Percentiles rank a stretch among this genome's conserved stretches.
Conservation (phyloP, 2,797 vertebrate species). For the Labeo calbasu region DNA sequence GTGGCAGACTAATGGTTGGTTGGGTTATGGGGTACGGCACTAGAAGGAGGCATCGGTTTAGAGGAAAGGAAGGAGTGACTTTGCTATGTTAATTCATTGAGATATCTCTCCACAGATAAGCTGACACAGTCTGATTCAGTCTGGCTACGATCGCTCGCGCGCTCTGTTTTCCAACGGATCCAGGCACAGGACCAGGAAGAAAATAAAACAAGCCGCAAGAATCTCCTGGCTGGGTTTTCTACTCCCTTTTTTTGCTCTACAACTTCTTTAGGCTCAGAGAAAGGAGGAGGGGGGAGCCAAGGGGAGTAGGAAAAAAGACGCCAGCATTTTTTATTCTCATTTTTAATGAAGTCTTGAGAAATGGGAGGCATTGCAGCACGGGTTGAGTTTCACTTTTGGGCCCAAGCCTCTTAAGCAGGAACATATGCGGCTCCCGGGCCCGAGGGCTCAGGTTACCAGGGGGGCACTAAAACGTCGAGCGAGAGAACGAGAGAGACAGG, state of each 20-base stretch:
- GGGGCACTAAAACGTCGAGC: conserved; percentile 35
- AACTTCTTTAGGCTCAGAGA: conserved; percentile 64
- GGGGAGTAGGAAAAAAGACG: conserved; percentile 39
- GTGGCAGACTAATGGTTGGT: conserved; percentile 79
- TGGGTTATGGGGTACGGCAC: conserved; percentile 70
- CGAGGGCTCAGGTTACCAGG: conserved; percentile 31
- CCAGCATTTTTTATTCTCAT: conserved; percentile 57
- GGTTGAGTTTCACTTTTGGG: conserved; percentile 74
- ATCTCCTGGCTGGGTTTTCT: conserved; percentile 48
- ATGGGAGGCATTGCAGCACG: conserved; percentile 66
- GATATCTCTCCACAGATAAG: conserved; percentile 42
- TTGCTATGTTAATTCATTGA: conserved; percentile 27
- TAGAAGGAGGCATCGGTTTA: conserved; percentile 74
- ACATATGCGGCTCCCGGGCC: conserved; percentile 76
- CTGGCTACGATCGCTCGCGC: conserved; percentile 32
- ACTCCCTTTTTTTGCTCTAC: conserved; percentile 47
- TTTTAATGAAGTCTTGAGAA: conserved; percentile 74
- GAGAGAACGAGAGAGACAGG: neutral
- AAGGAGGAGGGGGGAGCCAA: conserved; percentile 7
- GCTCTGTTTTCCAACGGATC: conserved; percentile 48
- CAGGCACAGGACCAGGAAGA: conserved; percentile 52
- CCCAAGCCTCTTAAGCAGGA: conserved; percentile 74
- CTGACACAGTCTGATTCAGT: conserved; percentile 30
- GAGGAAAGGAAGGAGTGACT: conserved; percentile 56
- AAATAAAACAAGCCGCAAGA: conserved; percentile 62